Evolutionary conservation across 1,140 invertebrate genomes (phyloP).

Genomic region (Ostrea edulis): DNA sequence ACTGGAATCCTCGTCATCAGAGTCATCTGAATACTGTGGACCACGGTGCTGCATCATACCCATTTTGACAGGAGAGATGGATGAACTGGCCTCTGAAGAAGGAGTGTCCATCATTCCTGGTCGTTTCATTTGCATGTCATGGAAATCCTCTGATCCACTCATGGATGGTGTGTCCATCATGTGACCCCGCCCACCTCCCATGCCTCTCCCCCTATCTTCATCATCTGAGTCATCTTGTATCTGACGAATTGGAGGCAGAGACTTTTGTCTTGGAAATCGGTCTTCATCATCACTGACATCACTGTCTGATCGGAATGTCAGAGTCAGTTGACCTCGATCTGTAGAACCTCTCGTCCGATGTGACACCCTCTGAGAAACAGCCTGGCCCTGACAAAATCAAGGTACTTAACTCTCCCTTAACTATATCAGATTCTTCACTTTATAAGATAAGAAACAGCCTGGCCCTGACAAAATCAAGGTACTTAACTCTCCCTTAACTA

Average conservation of each 20-base stretch:
- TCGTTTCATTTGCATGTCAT: conserved; percentile 49
- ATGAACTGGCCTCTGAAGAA: conserved; percentile 53
- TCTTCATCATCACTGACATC: conserved; percentile 55
- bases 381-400: conserved; percentile 44
- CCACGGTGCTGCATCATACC: conserved; percentile 33
- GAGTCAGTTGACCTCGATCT: conserved; percentile 49
- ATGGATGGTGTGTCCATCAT: conserved; percentile 50
- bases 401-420: background rate
- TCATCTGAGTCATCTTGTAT: conserved; percentile 38
- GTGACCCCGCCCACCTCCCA: conserved; percentile 12
- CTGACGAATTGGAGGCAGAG: conserved; percentile 48
- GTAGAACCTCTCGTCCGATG: conserved; percentile 55
- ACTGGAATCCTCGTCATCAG: conserved; percentile 48
- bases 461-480: conserved; percentile 38
- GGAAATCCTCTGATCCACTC: conserved; percentile 62
- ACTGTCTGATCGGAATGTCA: conserved; percentile 58
- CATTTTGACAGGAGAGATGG: conserved; percentile 40
- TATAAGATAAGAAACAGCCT: conserved; percentile 46
- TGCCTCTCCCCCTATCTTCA: conserved; percentile 42
- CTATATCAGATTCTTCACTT: too few relatives aligned
- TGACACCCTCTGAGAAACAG: conserved; percentile 51
- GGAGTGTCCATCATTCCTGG: conserved; percentile 62
- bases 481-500: conserved; percentile 4
- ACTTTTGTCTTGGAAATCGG: conserved; percentile 36
- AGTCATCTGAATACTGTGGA: conserved; percentile 44